Conservation (phyloP, 2,797 vertebrate species). For the Danio kyathit region DNA sequence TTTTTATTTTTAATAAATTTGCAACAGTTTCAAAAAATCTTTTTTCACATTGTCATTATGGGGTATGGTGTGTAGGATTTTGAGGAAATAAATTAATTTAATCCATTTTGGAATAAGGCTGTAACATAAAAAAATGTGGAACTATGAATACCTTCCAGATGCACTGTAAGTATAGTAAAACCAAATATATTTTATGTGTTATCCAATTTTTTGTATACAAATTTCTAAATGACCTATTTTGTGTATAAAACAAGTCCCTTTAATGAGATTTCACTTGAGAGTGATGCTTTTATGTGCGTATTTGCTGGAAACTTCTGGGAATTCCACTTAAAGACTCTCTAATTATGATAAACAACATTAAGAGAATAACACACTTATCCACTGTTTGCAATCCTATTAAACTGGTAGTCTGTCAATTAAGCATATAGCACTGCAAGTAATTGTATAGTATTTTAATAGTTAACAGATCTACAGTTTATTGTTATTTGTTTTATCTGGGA, state of each 20-base stretch:
- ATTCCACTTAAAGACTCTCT: constrained; percentile 12
- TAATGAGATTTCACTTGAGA: constrained; percentile 25
- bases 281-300: constrained; percentile 22
- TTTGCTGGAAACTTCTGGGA: constrained; percentile 5
- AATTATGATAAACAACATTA: constrained; percentile 10
- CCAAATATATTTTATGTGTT: neutral
- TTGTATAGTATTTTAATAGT: neutral
- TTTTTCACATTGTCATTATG: too few relatives aligned
- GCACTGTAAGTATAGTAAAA: neutral
- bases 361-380: neutral
- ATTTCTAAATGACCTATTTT: neutral
- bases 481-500: neutral
- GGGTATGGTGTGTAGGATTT: too few relatives aligned
- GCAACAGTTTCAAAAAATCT: too few relatives aligned
- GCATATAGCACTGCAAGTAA: neutral
- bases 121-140: too few relatives aligned
- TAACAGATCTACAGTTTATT: neutral
- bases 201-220: neutral
- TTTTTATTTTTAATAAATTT: too few relatives aligned
- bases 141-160: too few relatives aligned
- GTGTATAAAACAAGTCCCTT: neutral
- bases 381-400: neutral
- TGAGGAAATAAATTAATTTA: too few relatives aligned
- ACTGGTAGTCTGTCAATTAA: neutral
- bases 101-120: too few relatives aligned